A percentile compares a stretch with the other conserved stretches of the same genome.
These are phyloP conservation scores for Hydriomena furcata DNA, from an alignment of 2,888 invertebrate genomes.

Conservation along the genomic window DNA sequence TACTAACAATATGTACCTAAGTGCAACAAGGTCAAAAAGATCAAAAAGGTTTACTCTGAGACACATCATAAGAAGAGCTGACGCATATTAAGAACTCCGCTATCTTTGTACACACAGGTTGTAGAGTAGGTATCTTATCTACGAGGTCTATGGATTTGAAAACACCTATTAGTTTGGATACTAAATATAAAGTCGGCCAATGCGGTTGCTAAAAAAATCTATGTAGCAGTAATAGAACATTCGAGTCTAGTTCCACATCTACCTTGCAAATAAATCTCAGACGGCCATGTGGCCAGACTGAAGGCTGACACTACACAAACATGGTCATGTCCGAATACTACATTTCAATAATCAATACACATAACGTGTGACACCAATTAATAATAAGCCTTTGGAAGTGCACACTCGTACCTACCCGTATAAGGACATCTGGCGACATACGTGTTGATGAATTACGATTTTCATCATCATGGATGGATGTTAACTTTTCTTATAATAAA, in stretches of 20 bases:
- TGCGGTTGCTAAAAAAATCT: not conserved
- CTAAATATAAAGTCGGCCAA: too few relatives aligned
- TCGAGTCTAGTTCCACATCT: constrained; percentile 5
- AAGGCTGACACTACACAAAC: constrained; percentile 13
- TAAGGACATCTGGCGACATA: constrained; percentile 19
- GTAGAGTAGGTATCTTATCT: too few relatives aligned
- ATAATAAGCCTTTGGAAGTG: constrained; percentile 11
- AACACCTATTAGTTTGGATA: too few relatives aligned
- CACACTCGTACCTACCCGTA: not conserved
- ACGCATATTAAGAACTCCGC: too few relatives aligned
- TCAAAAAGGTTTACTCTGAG: too few relatives aligned
- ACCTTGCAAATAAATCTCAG: constrained; percentile 4
- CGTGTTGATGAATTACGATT: constrained; percentile 15
- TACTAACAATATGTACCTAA: too few relatives aligned
- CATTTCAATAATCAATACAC: constrained; percentile 14
- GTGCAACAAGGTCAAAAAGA: too few relatives aligned
- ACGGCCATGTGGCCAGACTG: constrained; percentile 21
- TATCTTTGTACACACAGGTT: too few relatives aligned
- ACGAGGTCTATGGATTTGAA: too few relatives aligned
- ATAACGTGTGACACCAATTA: constrained; percentile 19
- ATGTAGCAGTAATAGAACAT: not conserved
- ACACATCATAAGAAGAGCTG: too few relatives aligned
- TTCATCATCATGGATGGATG: not conserved
- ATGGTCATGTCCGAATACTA: constrained; percentile 23
- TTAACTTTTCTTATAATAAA: not conserved